Percentiles rank a stretch among this genome's conserved stretches.
phyloP scores from a whole-genome alignment of 2,797 vertebrate species.

The Erethizon dorsatum region DNA sequence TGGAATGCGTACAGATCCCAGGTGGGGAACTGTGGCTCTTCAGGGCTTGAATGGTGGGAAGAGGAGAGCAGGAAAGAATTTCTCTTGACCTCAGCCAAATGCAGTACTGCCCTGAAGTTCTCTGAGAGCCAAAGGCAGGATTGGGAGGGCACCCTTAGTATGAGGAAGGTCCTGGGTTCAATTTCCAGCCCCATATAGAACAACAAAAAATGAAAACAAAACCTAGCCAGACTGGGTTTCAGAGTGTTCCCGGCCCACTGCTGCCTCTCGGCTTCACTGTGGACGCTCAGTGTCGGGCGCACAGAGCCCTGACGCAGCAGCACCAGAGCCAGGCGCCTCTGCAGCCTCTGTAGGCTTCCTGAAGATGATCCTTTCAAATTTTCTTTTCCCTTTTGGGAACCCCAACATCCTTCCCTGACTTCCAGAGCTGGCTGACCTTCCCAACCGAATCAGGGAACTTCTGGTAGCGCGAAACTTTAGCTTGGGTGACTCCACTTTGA shows the following conservation, averaged over 20 bases:
- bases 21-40: too few species aligned
- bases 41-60: background rate
- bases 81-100: background rate
- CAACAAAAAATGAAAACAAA: background rate
- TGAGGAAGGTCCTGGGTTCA: background rate
- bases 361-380: background rate
- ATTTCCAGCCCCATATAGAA: too few species aligned
- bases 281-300: too few species aligned
- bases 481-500: background rate
- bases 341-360: background rate
- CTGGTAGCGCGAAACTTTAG: accelerated
- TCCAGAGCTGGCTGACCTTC: background rate
- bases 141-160: background rate
- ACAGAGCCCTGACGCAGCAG: background rate
- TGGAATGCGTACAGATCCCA: background rate
- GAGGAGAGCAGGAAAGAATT: background rate
- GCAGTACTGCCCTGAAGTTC: background rate
- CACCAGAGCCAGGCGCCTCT: background rate
- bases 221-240: background rate
- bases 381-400: background rate
- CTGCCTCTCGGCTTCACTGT: background rate
- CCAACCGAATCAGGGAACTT: background rate
- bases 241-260: accelerated
- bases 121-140: background rate
- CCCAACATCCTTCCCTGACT: background rate